A percentile compares a stretch with the other conserved stretches of the same genome.
These are phyloP conservation scores for Ferrisia virgata DNA, from an alignment of 2,888 invertebrate genomes.

Conservation along the genomic window DNA sequence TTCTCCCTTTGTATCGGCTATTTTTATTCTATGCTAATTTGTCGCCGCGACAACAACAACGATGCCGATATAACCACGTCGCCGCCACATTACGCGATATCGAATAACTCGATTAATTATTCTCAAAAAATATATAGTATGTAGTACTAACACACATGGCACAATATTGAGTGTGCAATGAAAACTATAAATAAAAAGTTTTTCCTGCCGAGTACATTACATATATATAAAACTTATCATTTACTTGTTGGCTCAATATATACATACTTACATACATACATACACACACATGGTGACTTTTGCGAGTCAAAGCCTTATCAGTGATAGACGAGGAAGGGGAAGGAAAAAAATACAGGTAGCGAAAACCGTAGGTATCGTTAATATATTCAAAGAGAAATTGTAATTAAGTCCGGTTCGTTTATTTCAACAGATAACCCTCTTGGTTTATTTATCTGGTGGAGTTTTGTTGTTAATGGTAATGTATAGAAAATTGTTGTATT, in stretches of 20 bases:
- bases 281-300: background rate
- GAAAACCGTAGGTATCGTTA: background rate
- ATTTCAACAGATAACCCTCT: constrained; percentile 1
- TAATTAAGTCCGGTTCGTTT: constrained; percentile 33
- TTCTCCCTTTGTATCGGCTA: background rate
- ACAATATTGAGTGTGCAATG: no score
- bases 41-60: background rate
- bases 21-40: background rate
- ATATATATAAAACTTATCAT: background rate
- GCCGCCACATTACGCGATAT: background rate
- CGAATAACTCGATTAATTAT: background rate
- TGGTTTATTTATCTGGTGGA: background rate
- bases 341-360: background rate
- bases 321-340: background rate
- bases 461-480: constrained; percentile 33
- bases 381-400: constrained; percentile 7
- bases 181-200: background rate
- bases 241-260: background rate
- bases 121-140: background rate
- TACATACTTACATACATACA: no score
- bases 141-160: no score
- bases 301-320: background rate
- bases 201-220: background rate
- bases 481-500: constrained; percentile 42
- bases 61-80: background rate